These are phyloP conservation scores for Apolygus lucorum DNA, from an alignment of 1,140 invertebrate species.

Conservation along the genomic window DNA sequence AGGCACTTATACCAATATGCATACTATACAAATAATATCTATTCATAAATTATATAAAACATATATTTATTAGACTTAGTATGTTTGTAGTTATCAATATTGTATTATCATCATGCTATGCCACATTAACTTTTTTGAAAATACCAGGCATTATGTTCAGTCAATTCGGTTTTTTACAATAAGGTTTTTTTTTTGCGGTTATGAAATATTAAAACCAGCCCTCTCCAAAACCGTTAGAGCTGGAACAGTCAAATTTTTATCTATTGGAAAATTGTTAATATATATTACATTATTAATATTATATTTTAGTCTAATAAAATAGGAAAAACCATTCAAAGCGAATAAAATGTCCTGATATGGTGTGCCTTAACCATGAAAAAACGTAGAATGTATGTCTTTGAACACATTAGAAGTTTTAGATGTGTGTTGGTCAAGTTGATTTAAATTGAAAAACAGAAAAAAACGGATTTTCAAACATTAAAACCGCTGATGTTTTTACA, in stretches of 20 bases:
- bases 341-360: constrained; percentile 32
- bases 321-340: constrained; percentile 16
- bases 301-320: constrained; percentile 24
- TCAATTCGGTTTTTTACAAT: constrained; percentile 24
- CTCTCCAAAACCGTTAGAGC: no score
- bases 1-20: constrained; percentile 19
- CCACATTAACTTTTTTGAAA: constrained; percentile 14
- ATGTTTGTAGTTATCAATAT: constrained; percentile 22
- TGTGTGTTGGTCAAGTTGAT: constrained; percentile 20
- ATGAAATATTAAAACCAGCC: constrained; percentile 13
- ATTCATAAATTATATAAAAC: constrained; percentile 22
- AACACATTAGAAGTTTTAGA: constrained; percentile 25
- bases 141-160: constrained; percentile 23
- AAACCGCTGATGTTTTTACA: constrained; percentile 7
- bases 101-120: constrained; percentile 12
- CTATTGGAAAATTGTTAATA: constrained; percentile 21
- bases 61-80: constrained; percentile 27
- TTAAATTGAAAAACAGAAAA: background rate
- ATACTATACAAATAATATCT: constrained; percentile 21
- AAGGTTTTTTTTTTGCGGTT: background rate
- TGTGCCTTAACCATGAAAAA: constrained; percentile 32
- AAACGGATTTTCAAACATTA: constrained; percentile 10
- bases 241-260: constrained; percentile 26
- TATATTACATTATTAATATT: constrained; percentile 28
- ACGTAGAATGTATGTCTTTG: constrained; percentile 26